phyloP scores from a whole-genome alignment of 2,888 invertebrate genomes.

The Orthosia cruda region DNA sequence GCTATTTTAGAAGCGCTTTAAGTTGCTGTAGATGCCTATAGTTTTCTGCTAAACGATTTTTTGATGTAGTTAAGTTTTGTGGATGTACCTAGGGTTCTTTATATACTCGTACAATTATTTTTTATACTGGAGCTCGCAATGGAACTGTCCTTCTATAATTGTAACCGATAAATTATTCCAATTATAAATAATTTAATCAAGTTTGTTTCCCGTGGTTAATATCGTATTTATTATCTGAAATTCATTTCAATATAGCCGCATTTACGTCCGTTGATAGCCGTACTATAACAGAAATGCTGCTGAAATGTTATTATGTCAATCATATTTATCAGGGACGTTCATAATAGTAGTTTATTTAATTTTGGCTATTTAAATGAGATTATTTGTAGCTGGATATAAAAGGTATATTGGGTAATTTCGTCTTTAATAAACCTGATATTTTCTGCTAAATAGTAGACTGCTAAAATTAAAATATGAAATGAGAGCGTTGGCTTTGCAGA shows the following conservation, averaged over 20 bases:
- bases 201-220: background rate
- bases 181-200: conserved; percentile 15
- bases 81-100: background rate
- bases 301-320: conserved; percentile 26
- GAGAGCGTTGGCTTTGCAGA: no score
- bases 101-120: background rate
- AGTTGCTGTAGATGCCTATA: background rate
- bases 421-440: no score
- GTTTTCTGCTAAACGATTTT: background rate
- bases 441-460: no score
- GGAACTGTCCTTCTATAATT: background rate
- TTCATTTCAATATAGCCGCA: background rate
- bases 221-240: conserved; percentile 8
- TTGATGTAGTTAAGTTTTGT: background rate
- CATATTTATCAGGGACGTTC: conserved; percentile 13
- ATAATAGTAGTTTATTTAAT: conserved; percentile 6
- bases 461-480: no score
- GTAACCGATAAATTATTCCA: background rate
- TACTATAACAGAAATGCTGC: background rate
- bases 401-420: no score
- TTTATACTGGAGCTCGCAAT: background rate
- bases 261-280: background rate
- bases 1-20: background rate
- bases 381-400: no score
- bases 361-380: no score